Evolutionary conservation across 2,113 vertebrate genomes (phyloP).

Genomic region (Alexandromys fortis): DNA sequence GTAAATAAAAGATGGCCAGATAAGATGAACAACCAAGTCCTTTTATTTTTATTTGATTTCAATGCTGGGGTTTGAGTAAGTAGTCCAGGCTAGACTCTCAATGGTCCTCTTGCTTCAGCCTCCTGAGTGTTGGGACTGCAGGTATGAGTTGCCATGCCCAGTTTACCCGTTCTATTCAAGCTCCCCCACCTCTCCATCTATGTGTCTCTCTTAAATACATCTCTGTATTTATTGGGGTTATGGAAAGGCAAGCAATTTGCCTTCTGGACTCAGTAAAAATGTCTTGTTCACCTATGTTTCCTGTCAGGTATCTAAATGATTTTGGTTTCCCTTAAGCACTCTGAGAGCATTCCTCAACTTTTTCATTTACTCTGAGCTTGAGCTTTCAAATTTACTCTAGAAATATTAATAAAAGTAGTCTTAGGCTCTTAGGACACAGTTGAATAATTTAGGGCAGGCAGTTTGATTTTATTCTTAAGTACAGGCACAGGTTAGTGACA

Average conservation of each 20-base stretch:
- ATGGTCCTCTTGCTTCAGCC: neutral
- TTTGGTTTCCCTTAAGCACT: neutral
- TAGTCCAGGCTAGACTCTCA: neutral
- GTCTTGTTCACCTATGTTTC: neutral
- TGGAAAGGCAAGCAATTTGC: neutral
- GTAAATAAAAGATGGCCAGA: conserved; percentile 1
- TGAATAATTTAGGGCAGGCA: neutral
- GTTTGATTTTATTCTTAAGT: conserved; percentile 14
- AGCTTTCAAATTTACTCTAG: conserved; percentile 17
- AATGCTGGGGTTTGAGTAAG: neutral
- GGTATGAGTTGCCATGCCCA: neutral
- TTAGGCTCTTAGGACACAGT: neutral
- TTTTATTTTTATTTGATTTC: neutral
- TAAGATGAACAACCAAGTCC: neutral
- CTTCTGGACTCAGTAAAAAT: neutral
- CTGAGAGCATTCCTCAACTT: neutral
- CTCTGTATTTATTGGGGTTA: neutral
- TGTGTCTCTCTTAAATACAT: neutral
- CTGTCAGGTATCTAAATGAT: neutral
- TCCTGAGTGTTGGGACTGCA: neutral
- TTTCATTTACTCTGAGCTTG: neutral
- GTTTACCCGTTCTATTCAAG: neutral
- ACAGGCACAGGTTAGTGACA: neutral
- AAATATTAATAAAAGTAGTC: conserved; percentile 16
- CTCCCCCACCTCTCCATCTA: neutral